These are phyloP conservation scores for Dasypolia templi DNA, from an alignment of 2,888 invertebrate genomes.

Conservation along the genomic window DNA sequence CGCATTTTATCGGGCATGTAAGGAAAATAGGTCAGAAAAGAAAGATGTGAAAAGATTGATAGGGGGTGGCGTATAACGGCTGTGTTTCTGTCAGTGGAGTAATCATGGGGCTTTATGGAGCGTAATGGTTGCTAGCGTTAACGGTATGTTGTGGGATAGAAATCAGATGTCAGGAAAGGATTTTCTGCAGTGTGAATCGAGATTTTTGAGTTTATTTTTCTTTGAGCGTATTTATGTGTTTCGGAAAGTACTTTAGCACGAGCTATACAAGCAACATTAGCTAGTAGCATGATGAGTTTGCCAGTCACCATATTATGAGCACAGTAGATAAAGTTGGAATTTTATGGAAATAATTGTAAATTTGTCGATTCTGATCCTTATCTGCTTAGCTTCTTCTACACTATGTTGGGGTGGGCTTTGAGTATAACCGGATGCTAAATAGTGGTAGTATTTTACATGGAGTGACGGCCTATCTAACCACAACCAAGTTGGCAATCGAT, in stretches of 20 bases:
- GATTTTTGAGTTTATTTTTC: constrained; percentile 6
- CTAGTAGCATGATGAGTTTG: background rate
- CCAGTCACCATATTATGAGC: background rate
- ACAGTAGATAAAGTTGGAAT: background rate
- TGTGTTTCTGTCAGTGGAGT: constrained; percentile 42
- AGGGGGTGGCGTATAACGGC: constrained; percentile 18
- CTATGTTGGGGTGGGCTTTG: background rate
- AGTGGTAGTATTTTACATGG: no score
- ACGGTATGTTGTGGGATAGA: constrained; percentile 25
- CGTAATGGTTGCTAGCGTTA: constrained; percentile 30
- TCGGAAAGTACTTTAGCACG: background rate
- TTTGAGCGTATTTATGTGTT: background rate
- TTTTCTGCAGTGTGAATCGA: background rate
- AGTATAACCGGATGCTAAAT: background rate
- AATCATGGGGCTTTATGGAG: constrained; percentile 50
- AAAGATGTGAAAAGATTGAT: constrained; percentile 65
- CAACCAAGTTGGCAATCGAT: background rate
- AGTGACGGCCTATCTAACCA: background rate
- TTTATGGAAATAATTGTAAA: background rate
- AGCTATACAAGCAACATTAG: background rate
- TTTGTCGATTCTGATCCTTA: background rate
- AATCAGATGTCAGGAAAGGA: constrained; percentile 11
- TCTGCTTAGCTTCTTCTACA: background rate
- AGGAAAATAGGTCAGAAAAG: constrained; percentile 57
- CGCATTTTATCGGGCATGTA: constrained; percentile 56